Percentiles rank a stretch among this genome's conserved stretches.
Conservation (phyloP, 2,797 vertebrate species). For the Urocyon cinereoargenteus region DNA sequence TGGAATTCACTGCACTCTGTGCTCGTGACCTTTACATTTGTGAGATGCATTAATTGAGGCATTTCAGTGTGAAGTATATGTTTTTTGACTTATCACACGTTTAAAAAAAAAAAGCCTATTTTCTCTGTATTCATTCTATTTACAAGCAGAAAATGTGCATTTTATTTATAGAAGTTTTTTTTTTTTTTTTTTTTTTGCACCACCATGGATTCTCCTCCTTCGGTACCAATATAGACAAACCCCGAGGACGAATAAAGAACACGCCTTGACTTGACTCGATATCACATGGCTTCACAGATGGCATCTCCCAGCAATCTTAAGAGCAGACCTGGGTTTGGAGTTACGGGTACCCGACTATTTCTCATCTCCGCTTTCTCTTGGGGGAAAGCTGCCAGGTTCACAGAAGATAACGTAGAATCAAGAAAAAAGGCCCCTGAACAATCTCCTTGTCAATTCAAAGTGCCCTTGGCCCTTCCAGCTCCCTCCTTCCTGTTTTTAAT, state of each 20-base stretch:
- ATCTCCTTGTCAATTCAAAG: neutral
- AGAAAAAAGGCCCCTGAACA: neutral
- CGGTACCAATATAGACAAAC: neutral
- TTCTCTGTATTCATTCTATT: neutral
- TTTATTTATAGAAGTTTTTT: neutral
- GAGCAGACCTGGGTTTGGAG: neutral
- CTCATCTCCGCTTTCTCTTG: neutral
- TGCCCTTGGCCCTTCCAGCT: neutral
- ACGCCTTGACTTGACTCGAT: neutral
- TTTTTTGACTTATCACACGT: neutral
- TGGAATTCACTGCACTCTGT: neutral
- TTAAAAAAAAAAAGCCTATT: neutral
- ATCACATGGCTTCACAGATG: rapidly evolving
- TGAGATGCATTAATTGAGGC: neutral
- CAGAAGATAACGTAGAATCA: neutral
- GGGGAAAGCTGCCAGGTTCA: neutral
- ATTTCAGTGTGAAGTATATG: neutral
- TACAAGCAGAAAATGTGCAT: neutral
- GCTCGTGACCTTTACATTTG: neutral
- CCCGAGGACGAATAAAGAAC: neutral
- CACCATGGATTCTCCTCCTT: neutral
- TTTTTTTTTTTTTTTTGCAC: neutral
- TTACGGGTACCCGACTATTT: rapidly evolving
- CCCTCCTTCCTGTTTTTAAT: neutral
- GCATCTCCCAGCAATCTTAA: rapidly evolving